Evolutionary conservation across 2,797 vertebrate species (phyloP).

Genomic region (Siniperca scherzeri): DNA sequence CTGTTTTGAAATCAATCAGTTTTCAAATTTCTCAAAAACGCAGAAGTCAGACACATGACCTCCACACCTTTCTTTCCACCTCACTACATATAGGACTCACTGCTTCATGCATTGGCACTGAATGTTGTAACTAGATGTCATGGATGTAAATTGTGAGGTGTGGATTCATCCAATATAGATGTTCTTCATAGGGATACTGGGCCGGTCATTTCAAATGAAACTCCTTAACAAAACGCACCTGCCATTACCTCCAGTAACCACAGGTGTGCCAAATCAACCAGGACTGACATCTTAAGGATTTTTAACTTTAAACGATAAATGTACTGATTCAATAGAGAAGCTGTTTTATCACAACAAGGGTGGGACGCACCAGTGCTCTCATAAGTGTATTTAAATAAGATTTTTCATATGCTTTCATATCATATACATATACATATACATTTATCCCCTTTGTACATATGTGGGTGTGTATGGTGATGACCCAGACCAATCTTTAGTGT

Average conservation of each 20-base stretch:
- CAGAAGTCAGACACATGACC: neutral
- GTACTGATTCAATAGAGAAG: neutral
- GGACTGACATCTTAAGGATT: neutral
- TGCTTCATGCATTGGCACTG: neutral
- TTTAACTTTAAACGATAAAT: neutral
- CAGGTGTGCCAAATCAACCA: neutral
- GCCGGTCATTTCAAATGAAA: too few species aligned
- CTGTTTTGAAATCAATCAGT: neutral
- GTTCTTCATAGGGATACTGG: too few species aligned
- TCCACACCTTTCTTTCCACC: neutral
- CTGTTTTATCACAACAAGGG: neutral
- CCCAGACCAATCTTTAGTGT: slow-evolving; percentile 28
- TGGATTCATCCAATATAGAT: neutral
- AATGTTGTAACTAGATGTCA: neutral
- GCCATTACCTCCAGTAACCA: too few species aligned
- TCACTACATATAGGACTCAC: neutral
- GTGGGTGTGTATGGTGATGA: neutral
- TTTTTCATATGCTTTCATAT: neutral
- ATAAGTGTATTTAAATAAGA: neutral
- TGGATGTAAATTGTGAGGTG: neutral
- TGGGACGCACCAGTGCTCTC: neutral
- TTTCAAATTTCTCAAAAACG: neutral
- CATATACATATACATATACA: neutral
- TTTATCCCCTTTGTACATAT: neutral
- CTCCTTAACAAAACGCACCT: too few species aligned